phyloP scores from a whole-genome alignment of 2,888 invertebrate species.

The Apocheima hispidaria region DNA sequence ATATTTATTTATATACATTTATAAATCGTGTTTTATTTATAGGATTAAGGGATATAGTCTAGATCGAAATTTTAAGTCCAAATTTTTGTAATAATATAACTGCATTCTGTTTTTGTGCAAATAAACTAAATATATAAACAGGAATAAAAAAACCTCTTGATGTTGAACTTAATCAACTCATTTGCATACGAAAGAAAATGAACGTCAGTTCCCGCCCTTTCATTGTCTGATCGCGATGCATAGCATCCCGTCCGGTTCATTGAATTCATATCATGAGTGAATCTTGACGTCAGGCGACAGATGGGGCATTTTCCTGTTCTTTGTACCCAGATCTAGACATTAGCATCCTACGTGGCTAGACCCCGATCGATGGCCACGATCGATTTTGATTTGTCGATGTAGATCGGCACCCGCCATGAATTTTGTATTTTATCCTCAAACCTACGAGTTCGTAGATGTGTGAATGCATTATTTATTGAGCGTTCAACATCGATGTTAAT shows the following conservation, averaged over 20 bases:
- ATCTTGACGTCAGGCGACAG: conserved; percentile 59
- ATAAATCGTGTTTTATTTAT: too few relatives aligned
- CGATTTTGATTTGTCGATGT: conserved; percentile 67
- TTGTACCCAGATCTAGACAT: conserved; percentile 60
- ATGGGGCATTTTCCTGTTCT: conserved; percentile 73
- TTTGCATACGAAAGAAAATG: conserved; percentile 13
- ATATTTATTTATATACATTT: too few relatives aligned
- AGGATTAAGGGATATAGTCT: too few relatives aligned
- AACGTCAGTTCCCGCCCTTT: conserved; percentile 46
- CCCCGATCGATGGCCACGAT: conserved; percentile 55
- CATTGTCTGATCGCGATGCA: conserved; percentile 46
- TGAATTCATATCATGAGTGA: conserved; percentile 55
- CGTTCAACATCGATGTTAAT: conserved; percentile 36
- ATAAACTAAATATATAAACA: too few relatives aligned
- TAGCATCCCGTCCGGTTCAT: conserved; percentile 47
- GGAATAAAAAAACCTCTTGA: background rate
- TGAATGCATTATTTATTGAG: conserved; percentile 50
- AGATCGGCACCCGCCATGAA: conserved; percentile 64
- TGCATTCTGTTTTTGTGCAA: too few relatives aligned
- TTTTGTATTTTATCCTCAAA: conserved; percentile 61
- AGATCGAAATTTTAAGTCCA: too few relatives aligned
- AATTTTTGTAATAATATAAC: too few relatives aligned
- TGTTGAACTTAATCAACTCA: conserved; percentile 5
- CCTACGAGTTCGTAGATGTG: conserved; percentile 40
- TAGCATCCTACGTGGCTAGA: conserved; percentile 53